Conservation (phyloP, 2,113 vertebrate genomes). For the Isurus oxyrinchus region DNA sequence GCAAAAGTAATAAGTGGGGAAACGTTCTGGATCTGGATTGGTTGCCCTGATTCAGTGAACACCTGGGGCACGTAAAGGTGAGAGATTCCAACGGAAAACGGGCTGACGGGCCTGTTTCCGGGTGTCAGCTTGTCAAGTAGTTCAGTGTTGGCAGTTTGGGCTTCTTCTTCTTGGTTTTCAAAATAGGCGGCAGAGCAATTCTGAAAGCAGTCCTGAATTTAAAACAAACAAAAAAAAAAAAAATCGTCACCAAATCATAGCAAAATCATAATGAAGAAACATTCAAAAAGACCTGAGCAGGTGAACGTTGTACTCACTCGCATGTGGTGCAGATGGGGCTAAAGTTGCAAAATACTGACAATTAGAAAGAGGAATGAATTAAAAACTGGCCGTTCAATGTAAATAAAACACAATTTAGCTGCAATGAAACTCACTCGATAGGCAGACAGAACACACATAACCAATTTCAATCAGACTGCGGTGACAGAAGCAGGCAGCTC, state of each 20-base stretch:
- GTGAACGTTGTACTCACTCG: constrained; percentile 72
- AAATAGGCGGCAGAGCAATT: constrained; percentile 85
- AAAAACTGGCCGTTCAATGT: neutral
- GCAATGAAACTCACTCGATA: constrained; percentile 74
- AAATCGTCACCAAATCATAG: constrained; percentile 3
- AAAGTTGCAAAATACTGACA: constrained; percentile 93
- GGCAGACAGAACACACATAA: constrained; percentile 92
- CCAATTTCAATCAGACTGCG: constrained; percentile 95
- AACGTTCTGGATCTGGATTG: neutral
- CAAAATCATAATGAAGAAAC: fast-evolving
- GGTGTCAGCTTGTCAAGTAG: constrained; percentile 37
- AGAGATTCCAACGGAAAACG: neutral
- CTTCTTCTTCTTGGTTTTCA: constrained; percentile 96
- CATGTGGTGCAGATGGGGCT: constrained; percentile 98
- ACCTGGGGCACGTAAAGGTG: neutral
- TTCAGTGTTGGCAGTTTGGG: constrained; percentile 53
- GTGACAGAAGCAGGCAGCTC: constrained; percentile 95
- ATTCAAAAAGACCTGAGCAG: neutral
- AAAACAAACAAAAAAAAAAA: neutral
- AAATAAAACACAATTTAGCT: neutral
- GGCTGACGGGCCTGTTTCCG: neutral
- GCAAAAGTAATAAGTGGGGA: neutral
- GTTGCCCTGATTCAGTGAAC: neutral
- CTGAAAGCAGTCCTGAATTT: constrained; percentile 87
- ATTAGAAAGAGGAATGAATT: constrained; percentile 41